A percentile compares a stretch with the other conserved stretches of the same genome.
These are phyloP conservation scores for Morone chrysops DNA, from an alignment of 2,113 vertebrate genomes.

Conservation along the genomic window DNA sequence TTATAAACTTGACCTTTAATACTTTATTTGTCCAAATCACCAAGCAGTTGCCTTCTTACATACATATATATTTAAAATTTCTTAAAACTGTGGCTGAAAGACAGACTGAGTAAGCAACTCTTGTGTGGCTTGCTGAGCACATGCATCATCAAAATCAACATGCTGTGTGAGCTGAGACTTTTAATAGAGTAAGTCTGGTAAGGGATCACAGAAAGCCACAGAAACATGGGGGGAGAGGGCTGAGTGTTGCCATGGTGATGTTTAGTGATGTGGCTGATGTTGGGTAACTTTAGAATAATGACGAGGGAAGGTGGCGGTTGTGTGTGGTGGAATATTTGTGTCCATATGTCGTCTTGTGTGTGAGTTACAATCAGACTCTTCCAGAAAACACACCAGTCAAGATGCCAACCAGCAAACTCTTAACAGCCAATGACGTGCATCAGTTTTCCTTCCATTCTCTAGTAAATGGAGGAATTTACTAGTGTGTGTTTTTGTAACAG, in stretches of 20 bases:
- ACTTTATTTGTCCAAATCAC: neutral
- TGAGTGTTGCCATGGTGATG: constrained; percentile 50
- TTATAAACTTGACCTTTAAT: neutral
- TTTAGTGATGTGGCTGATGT: constrained; percentile 59
- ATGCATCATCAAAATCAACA: constrained; percentile 37
- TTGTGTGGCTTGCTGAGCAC: constrained; percentile 9
- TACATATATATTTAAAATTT: neutral
- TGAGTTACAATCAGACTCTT: constrained; percentile 19
- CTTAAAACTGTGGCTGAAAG: neutral
- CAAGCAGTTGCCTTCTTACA: neutral
- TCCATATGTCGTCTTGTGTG: constrained; percentile 10
- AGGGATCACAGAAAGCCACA: constrained; percentile 64
- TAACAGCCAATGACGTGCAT: constrained; percentile 25
- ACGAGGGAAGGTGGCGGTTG: constrained; percentile 32
- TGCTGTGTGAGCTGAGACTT: constrained; percentile 35
- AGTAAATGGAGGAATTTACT: constrained; percentile 46
- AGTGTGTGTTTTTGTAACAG: neutral
- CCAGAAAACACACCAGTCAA: constrained; percentile 20
- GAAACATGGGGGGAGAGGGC: constrained; percentile 30
- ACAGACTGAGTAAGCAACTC: constrained; percentile 5
- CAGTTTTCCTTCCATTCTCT: constrained; percentile 43
- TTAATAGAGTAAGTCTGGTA: constrained; percentile 51
- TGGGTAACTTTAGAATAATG: constrained; percentile 39
- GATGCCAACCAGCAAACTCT: constrained; percentile 1
- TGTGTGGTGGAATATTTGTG: constrained; percentile 28